Evolutionary conservation across 2,888 invertebrate genomes (phyloP).

Genomic region (Schizotus pectinicornis): DNA sequence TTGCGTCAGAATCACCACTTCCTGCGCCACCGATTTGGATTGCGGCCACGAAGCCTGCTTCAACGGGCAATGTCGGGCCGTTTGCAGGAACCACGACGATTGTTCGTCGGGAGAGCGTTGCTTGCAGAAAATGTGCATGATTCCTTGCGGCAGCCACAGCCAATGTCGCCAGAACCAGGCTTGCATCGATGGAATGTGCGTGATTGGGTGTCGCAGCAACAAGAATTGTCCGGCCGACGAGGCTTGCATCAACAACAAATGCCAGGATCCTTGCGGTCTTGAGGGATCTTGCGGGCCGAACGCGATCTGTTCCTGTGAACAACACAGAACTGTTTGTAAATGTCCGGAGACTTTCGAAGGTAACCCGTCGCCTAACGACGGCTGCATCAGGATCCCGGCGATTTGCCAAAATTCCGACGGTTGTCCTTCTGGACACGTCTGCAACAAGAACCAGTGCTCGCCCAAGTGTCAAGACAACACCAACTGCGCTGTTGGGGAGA

Average conservation of each 20-base stretch:
- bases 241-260: conserved; percentile 85
- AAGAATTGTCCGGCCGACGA: conserved; percentile 78
- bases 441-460: conserved; percentile 79
- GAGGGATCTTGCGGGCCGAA: conserved; percentile 84
- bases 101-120: conserved; percentile 83
- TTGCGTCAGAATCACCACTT: conserved; percentile 73
- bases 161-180: conserved; percentile 83
- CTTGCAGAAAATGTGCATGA: conserved; percentile 76
- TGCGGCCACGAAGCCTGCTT: conserved; percentile 82
- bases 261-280: conserved; percentile 80
- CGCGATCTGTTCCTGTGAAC: conserved; percentile 76
- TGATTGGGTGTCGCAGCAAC: conserved; percentile 84
- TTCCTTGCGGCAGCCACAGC: conserved; percentile 80
- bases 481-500: conserved; percentile 83
- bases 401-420: conserved; percentile 71
- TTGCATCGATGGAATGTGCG: conserved; percentile 79
- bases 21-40: conserved; percentile 74
- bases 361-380: conserved; percentile 86
- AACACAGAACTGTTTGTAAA: conserved; percentile 78
- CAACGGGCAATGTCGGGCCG: conserved; percentile 82
- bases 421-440: conserved; percentile 79
- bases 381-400: conserved; percentile 83
- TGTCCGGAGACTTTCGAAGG: conserved; percentile 88
- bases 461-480: conserved; percentile 76
- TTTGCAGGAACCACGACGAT: conserved; percentile 77